Conservation (phyloP, 2,888 invertebrate genomes). For the Magallana nippona region DNA sequence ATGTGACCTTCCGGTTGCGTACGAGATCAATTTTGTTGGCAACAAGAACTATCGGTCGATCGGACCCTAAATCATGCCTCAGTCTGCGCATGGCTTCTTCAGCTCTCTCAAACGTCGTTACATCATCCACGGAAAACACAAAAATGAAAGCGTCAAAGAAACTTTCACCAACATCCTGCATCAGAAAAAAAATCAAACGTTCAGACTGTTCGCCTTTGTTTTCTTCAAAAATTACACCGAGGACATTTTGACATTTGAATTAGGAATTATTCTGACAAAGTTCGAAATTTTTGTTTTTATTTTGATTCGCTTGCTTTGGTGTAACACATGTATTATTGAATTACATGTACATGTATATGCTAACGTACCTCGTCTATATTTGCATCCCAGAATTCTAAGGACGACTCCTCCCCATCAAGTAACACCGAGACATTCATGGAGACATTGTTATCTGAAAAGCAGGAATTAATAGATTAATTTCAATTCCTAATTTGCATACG, state of each 20-base stretch:
- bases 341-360: too few species aligned
- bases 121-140: slow-evolving; percentile 93
- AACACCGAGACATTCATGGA: slow-evolving; percentile 94
- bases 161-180: slow-evolving; percentile 18
- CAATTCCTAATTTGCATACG: background rate
- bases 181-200: background rate
- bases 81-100: slow-evolving; percentile 92
- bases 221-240: background rate
- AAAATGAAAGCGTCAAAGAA: slow-evolving; percentile 91
- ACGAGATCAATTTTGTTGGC: slow-evolving; percentile 97
- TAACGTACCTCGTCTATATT: slow-evolving; percentile 51
- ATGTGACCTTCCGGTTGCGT: slow-evolving; percentile 89
- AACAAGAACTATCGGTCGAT: slow-evolving; percentile 93
- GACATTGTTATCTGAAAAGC: slow-evolving; percentile 52
- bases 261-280: too few species aligned
- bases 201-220: background rate
- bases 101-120: slow-evolving; percentile 89
- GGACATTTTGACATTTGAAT: too few species aligned
- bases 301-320: too few species aligned
- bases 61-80: slow-evolving; percentile 89
- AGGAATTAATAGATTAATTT: background rate
- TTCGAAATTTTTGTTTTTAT: too few species aligned
- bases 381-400: slow-evolving; percentile 89
- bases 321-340: background rate
- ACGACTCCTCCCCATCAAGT: slow-evolving; percentile 95